Evolutionary conservation across 2,888 invertebrate genomes (phyloP).

Genomic region (Drosophila algonquin): DNA sequence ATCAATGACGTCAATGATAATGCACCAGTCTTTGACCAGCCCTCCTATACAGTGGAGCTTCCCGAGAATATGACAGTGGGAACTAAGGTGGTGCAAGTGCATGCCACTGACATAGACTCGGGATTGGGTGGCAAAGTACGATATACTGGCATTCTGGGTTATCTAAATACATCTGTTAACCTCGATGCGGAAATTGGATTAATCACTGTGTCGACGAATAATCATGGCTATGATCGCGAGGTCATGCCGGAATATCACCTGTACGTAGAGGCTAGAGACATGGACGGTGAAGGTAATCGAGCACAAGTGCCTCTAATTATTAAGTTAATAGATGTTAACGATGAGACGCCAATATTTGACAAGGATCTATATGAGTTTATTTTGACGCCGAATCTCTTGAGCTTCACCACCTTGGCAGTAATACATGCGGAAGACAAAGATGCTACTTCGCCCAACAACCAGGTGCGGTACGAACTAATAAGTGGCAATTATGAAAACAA

Average conservation of each 20-base stretch:
- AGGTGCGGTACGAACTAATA: slow-evolving; percentile 92
- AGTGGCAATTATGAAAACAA: slow-evolving; percentile 90
- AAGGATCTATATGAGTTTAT: slow-evolving; percentile 92
- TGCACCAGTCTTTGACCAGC: slow-evolving; percentile 90
- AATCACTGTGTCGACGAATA: slow-evolving; percentile 91
- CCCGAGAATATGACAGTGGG: slow-evolving; percentile 92
- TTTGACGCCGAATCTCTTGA: slow-evolving; percentile 88
- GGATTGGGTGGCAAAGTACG: slow-evolving; percentile 89
- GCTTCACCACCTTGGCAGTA: slow-evolving; percentile 91
- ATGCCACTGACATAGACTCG: slow-evolving; percentile 93
- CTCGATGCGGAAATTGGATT: slow-evolving; percentile 91
- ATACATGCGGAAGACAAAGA: slow-evolving; percentile 94
- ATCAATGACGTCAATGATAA: slow-evolving; percentile 95
- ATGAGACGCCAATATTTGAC: slow-evolving; percentile 93
- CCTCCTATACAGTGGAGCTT: slow-evolving; percentile 90
- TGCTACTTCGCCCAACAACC: slow-evolving; percentile 92
- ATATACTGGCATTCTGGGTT: slow-evolving; percentile 91
- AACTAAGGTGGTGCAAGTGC: slow-evolving; percentile 88
- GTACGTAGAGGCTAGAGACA: slow-evolving; percentile 94
- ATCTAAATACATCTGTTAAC: slow-evolving; percentile 90
- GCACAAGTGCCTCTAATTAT: slow-evolving; percentile 90
- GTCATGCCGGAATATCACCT: slow-evolving; percentile 90
- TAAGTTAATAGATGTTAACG: slow-evolving; percentile 92
- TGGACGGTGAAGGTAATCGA: slow-evolving; percentile 91
- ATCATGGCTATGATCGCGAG: slow-evolving; percentile 93